Evolutionary conservation across 2,888 invertebrate species (phyloP).

Genomic region (Stenotaenia linearis): DNA sequence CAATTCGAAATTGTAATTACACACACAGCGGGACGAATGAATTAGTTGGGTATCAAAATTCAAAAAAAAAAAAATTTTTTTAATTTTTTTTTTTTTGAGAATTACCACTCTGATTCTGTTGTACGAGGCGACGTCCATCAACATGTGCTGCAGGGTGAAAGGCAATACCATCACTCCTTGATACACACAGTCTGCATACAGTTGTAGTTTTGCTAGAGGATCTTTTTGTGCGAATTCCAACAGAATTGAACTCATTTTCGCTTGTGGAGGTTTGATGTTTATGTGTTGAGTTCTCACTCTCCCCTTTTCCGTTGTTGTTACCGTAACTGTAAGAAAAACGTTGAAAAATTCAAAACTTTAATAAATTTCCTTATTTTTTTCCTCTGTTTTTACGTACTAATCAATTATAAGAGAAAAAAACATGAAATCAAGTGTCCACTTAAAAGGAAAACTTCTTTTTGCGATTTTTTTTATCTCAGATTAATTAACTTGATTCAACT

Average conservation of each 20-base stretch:
- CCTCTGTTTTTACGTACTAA: too few species aligned
- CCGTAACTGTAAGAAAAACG: conserved; percentile 38
- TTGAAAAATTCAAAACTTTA: neutral
- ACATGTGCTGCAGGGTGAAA: conserved; percentile 56
- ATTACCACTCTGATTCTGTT: conserved; percentile 52
- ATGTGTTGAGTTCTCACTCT: conserved; percentile 58
- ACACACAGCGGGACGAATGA: too few species aligned
- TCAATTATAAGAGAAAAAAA: too few species aligned
- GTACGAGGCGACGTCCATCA: conserved; percentile 52
- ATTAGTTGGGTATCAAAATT: too few species aligned
- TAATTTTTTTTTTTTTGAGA: too few species aligned
- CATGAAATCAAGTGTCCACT: neutral
- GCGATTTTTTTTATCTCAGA: neutral
- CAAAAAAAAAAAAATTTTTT: too few species aligned
- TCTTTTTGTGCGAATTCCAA: conserved; percentile 54
- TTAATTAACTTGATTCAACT: neutral
- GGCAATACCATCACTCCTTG: conserved; percentile 60
- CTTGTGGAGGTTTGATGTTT: conserved; percentile 51
- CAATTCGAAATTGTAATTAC: neutral
- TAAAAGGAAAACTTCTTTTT: neutral
- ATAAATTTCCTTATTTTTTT: too few species aligned
- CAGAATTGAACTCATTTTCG: conserved; percentile 45
- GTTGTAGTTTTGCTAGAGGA: conserved; percentile 56
- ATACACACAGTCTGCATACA: conserved; percentile 61
- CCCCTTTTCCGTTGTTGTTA: conserved; percentile 50